A percentile compares a stretch with the other conserved stretches of the same genome.
Evolutionary conservation across 2,888 invertebrate species (phyloP).

Genomic region (Steinernema carpocapsae): DNA sequence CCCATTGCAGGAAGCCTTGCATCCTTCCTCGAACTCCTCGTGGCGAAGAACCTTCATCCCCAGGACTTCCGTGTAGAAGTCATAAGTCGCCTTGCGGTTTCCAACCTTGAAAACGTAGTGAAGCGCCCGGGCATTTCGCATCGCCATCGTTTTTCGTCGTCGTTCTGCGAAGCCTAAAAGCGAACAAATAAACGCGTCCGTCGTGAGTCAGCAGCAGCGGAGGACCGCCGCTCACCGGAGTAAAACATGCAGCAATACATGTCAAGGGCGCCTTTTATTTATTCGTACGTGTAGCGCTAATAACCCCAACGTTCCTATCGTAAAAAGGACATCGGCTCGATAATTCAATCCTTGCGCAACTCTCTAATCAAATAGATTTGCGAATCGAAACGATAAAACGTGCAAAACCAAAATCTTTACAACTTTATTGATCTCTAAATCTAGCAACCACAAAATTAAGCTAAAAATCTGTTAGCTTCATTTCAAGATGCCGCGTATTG

Average conservation of each 20-base stretch:
- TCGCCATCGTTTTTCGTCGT: slow-evolving; percentile 14
- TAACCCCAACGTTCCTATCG: neutral
- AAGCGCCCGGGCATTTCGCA: slow-evolving; percentile 76
- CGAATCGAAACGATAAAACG: neutral
- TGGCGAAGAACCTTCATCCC: slow-evolving; percentile 92
- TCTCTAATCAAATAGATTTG: neutral
- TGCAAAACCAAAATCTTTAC: neutral
- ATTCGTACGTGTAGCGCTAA: neutral
- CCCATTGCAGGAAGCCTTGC: slow-evolving; percentile 97
- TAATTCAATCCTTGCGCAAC: neutral
- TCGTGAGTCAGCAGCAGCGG: neutral
- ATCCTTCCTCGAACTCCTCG: slow-evolving; percentile 95
- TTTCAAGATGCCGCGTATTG: neutral
- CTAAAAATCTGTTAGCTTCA: neutral
- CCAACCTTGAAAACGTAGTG: slow-evolving; percentile 97
- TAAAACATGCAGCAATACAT: slow-evolving; percentile 6
- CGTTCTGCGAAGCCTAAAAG: neutral
- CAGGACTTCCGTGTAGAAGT: slow-evolving; percentile 86
- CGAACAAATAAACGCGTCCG: neutral
- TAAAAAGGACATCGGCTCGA: neutral
- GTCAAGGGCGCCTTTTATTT: slow-evolving; percentile 28
- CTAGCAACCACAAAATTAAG: slow-evolving; percentile 7
- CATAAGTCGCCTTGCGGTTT: slow-evolving; percentile 82
- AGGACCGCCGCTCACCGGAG: neutral
- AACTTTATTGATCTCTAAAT: slow-evolving; percentile 18